Evolutionary conservation across 2,113 vertebrate genomes (phyloP).

Genomic region (Thinocorus orbignyianus): DNA sequence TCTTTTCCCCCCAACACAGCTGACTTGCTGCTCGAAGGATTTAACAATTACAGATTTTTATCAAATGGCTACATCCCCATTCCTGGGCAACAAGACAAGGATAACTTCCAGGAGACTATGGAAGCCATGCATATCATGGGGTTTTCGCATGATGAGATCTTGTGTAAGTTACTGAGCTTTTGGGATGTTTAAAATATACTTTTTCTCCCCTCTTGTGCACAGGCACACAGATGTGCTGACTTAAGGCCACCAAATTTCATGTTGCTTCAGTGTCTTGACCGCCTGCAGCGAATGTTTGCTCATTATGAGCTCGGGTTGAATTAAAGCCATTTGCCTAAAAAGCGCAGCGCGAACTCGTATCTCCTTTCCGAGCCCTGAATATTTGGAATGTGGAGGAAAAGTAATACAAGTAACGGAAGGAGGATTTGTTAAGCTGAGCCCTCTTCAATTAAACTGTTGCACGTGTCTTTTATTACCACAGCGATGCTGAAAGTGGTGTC

Average conservation of each 20-base stretch:
- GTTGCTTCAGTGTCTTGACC: neutral
- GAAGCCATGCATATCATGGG: conserved; percentile 99
- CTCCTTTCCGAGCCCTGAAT: neutral
- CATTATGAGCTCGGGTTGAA: neutral
- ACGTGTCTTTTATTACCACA: conserved; percentile 40
- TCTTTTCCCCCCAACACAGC: conserved; percentile 67
- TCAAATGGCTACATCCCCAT: conserved; percentile 97
- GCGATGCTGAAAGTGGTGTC: conserved; percentile 98
- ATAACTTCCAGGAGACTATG: conserved; percentile 98
- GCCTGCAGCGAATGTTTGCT: neutral
- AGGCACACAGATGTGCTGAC: neutral
- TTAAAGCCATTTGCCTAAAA: neutral
- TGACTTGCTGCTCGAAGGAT: conserved; percentile 91
- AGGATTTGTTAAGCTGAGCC: neutral
- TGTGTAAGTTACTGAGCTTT: conserved; percentile 80
- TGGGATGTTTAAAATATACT: neutral
- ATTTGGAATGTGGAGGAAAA: neutral
- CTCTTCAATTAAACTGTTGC: neutral
- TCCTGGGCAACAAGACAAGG: conserved; percentile 97
- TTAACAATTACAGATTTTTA: conserved; percentile 94
- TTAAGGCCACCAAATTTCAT: neutral
- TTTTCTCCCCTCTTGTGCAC: neutral
- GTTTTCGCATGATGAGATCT: conserved; percentile 93
- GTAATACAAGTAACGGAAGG: neutral
- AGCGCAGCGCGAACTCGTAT: neutral